Conservation (phyloP, 2,113 vertebrate genomes). For the Charadrius vociferus region DNA sequence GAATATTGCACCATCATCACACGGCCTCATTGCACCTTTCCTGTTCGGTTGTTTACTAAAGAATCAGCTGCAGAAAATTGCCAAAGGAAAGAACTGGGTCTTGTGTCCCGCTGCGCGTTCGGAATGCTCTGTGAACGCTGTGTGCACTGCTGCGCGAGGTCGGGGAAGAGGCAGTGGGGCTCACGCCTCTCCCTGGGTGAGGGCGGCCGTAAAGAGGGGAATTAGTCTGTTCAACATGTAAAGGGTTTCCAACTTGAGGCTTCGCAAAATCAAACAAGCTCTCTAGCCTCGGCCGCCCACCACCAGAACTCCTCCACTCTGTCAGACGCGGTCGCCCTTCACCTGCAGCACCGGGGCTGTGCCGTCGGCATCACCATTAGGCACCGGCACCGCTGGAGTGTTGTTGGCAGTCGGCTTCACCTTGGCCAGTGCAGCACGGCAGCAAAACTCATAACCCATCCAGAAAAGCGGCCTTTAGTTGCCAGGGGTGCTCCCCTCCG, state of each 20-base stretch:
- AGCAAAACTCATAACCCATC: neutral
- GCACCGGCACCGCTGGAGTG: too few species aligned
- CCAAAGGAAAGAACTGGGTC: neutral
- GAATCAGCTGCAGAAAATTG: neutral
- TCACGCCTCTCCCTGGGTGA: neutral
- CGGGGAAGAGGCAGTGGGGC: neutral
- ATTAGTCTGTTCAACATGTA: neutral
- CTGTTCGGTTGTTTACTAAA: neutral
- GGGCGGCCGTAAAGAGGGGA: neutral
- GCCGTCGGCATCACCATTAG: rapidly evolving
- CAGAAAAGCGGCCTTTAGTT: neutral
- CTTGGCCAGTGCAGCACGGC: neutral
- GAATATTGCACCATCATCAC: too few species aligned
- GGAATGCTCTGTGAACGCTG: rapidly evolving
- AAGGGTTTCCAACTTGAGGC: neutral
- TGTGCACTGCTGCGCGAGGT: rapidly evolving
- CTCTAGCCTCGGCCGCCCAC: too few species aligned
- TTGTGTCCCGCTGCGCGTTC: rapidly evolving
- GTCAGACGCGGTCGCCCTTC: too few species aligned
- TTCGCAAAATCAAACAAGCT: neutral
- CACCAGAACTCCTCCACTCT: too few species aligned
- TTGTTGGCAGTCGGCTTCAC: rapidly evolving
- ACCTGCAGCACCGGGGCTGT: too few species aligned
- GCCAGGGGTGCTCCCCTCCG: neutral
- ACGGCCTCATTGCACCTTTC: neutral